A percentile compares a stretch with the other conserved stretches of the same genome.
These are phyloP conservation scores for Enteromius paludinosus DNA, from an alignment of 2,797 vertebrate species.

Conservation along the genomic window DNA sequence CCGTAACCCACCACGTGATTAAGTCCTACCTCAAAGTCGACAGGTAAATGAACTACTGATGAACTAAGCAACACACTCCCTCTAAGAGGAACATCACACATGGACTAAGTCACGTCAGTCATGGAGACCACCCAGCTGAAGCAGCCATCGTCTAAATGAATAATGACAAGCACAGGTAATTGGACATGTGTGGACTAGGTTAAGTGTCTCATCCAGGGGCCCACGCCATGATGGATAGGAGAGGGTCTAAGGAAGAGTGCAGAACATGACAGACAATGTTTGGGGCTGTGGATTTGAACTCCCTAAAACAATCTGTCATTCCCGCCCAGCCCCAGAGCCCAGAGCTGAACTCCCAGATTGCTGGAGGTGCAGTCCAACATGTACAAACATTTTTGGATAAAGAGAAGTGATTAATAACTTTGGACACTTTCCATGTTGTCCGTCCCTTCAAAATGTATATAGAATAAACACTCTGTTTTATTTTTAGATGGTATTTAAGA, in stretches of 20 bases:
- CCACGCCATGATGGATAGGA: constrained; percentile 40
- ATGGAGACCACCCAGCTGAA: constrained; percentile 40
- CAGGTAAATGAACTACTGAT: constrained; percentile 32
- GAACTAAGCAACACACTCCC: constrained; percentile 24
- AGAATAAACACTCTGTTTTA: neutral
- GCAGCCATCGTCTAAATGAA: constrained; percentile 32
- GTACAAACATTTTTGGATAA: neutral
- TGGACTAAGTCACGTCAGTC: constrained; percentile 28
- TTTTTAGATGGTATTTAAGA: constrained; percentile 13
- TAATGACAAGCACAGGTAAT: constrained; percentile 45
- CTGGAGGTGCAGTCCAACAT: constrained; percentile 14
- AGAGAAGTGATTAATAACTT: neutral
- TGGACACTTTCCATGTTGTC: neutral
- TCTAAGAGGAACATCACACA: constrained; percentile 27
- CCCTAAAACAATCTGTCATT: constrained; percentile 45
- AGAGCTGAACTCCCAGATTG: neutral
- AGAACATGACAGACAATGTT: constrained; percentile 48
- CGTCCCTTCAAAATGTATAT: neutral
- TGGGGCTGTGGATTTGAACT: constrained; percentile 36
- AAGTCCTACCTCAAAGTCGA: constrained; percentile 1
- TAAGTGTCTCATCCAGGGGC: constrained; percentile 37
- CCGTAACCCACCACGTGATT: neutral
- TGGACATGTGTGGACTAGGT: constrained; percentile 44
- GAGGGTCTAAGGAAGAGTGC: constrained; percentile 23
- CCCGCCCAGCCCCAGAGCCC: neutral